Evolutionary conservation across 37 sponge, comb jelly and placozoan genomes (phyloP), one percentile per base, ranked within the genome.

Genomic region (Mnemiopsis leidyi): DNA sequence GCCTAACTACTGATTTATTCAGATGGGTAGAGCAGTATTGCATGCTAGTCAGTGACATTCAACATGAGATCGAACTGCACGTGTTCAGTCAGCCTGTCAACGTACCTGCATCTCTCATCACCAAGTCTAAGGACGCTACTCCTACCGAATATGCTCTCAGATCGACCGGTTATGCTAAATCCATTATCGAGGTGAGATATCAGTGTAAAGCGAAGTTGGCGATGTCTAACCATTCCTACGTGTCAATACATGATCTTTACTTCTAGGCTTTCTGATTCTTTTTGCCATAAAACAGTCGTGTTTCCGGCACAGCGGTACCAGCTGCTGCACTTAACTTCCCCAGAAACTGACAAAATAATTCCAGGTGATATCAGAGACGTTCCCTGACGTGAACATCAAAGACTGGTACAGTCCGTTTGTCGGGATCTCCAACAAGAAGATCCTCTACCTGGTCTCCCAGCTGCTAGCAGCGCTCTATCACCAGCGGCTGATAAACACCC

Each of bases 21-120:
- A 85, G 90, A 20, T 85, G 90, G 90, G 90, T 85, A 9, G 90
- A 85, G 29, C 90, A 85, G 48, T 85, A 85, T 61, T 85, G 90
- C 61, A 28, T 85, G 61, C 16, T 85, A 29, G 90, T 85, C 23
- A 85, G 48, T 39, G 90, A 85, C 35, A 0, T 85, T 23, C 40
- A 85, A 37, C 90, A 85, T 61, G 90, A 85, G 28, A 85, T 85
- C 38, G 90, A 85, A 0, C 90, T 85, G 61, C 90, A 85, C 48
- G 90, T 85, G 90, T 85, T 85, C 90, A 32, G 36, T 40, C 90
- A 85, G 61, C 90, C 90, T 9, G 90, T 85, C 13, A 85, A 85
- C 61, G 90, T 85, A 16, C 90, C 90, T 9, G 23, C 90, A n/a
- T 38, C 40, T n/a, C 61, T 85, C 1, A 85, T 37, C 29, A 40